These are phyloP conservation scores for Lampris incognitus DNA, from an alignment of 2,113 vertebrate genomes.

Conservation along the genomic window DNA sequence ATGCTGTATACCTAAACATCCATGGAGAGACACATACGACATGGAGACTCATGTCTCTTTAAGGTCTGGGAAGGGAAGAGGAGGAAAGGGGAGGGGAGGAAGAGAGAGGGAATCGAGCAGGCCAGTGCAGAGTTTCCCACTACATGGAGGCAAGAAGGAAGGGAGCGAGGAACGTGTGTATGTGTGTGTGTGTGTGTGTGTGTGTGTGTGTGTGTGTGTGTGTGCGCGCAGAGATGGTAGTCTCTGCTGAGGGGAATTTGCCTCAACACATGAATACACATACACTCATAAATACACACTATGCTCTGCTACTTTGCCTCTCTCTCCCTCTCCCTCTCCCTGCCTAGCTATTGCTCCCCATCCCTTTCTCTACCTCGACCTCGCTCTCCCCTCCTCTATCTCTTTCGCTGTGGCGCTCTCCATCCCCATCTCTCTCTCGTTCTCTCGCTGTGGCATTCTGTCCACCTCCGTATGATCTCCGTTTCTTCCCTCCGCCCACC, in stretches of 20 bases:
- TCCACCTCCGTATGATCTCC: no score
- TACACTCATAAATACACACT: constrained; percentile 69
- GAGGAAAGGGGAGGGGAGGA: background rate
- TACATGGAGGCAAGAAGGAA: background rate
- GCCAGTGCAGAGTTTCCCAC: no score
- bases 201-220: constrained; percentile 36
- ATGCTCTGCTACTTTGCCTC: constrained; percentile 18
- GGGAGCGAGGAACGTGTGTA: constrained; percentile 11
- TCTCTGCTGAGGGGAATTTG: constrained; percentile 57
- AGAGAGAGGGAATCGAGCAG: background rate
- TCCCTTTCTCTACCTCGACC: no score
- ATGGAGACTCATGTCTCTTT: no score
- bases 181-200: constrained; percentile 36
- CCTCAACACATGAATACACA: constrained; percentile 68
- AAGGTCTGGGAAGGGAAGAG: background rate
- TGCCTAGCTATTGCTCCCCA: no score
- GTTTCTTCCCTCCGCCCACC: no score
- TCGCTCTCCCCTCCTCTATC: no score
- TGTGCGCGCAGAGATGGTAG: constrained; percentile 26
- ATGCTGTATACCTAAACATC: no score
- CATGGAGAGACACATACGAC: no score
- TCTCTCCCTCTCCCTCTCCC: constrained; percentile 17
- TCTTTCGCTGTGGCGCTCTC: background rate
- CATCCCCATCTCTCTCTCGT: background rate
- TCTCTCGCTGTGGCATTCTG: no score